Conservation (phyloP, 2,888 invertebrate genomes). For the Amphipoea lucens region DNA sequence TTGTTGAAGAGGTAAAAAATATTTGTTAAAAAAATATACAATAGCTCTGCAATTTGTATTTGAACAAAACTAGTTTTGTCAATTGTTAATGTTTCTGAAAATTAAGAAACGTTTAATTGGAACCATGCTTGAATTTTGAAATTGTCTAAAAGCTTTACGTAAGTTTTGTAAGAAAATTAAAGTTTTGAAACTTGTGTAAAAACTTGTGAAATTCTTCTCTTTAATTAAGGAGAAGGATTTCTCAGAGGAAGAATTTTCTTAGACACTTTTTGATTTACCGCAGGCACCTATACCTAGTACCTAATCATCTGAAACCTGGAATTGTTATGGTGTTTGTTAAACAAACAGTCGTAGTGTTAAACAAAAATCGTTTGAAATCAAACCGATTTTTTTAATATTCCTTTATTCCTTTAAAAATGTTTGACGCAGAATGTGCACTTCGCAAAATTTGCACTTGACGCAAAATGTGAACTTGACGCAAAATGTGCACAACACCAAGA, state of each 20-base stretch:
- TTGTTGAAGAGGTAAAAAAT: background rate
- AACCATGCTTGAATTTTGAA: slow-evolving; percentile 2
- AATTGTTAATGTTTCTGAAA: background rate
- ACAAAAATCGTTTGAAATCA: background rate
- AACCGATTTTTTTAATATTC: background rate
- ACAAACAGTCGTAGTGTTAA: too few species aligned
- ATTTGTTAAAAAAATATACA: background rate
- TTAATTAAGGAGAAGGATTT: background rate
- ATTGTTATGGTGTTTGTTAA: background rate
- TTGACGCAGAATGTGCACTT: too few species aligned
- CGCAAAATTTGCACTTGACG: too few species aligned
- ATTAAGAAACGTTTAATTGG: slow-evolving; percentile 21
- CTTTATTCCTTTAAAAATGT: background rate
- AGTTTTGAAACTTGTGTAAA: background rate
- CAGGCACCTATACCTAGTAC: background rate
- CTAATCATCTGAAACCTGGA: background rate
- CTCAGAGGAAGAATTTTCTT: background rate
- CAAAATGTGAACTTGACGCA: too few species aligned
- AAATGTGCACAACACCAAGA: background rate
- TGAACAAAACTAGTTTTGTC: slow-evolving; percentile 27
- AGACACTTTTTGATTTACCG: background rate
- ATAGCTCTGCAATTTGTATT: background rate
- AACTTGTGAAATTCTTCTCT: background rate
- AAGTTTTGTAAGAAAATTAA: slow-evolving; percentile 8
- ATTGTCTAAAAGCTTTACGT: slow-evolving; percentile 13